These are phyloP conservation scores for Oreochromis niloticus DNA, from an alignment of 2,113 vertebrate species.

Conservation along the genomic window DNA sequence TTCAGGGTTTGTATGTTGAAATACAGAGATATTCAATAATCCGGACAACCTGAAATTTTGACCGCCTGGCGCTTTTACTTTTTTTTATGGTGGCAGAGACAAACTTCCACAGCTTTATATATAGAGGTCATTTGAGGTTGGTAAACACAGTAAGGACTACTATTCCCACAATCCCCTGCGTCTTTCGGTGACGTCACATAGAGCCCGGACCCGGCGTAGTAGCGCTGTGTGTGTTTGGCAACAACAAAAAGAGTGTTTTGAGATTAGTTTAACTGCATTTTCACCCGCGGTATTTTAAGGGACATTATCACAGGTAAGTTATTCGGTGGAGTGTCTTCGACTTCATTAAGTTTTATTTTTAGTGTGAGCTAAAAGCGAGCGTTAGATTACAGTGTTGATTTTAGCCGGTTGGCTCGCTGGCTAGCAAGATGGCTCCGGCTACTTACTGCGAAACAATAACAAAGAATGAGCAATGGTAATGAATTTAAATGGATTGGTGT, in stretches of 20 bases:
- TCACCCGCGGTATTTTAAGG: fast-evolving
- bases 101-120: neutral
- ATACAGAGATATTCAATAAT: neutral
- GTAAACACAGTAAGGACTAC: neutral
- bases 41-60: too few relatives aligned
- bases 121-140: neutral
- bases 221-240: neutral
- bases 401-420: neutral
- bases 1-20: neutral
- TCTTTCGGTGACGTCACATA: conserved; percentile 10
- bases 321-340: fast-evolving
- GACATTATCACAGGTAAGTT: neutral
- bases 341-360: fast-evolving
- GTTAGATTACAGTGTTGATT: neutral
- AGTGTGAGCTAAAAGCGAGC: neutral
- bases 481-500: neutral
- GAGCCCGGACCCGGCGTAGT: conserved; percentile 34
- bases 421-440: conserved; percentile 34
- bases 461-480: neutral
- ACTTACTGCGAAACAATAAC: conserved; percentile 28
- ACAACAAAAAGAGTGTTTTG: conserved; percentile 11
- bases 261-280: neutral
- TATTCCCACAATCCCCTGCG: conserved; percentile 1
- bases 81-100: neutral
- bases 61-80: neutral